Evolutionary conservation across 2,888 invertebrate genomes (phyloP).

Genomic region (Hetaerina titia): DNA sequence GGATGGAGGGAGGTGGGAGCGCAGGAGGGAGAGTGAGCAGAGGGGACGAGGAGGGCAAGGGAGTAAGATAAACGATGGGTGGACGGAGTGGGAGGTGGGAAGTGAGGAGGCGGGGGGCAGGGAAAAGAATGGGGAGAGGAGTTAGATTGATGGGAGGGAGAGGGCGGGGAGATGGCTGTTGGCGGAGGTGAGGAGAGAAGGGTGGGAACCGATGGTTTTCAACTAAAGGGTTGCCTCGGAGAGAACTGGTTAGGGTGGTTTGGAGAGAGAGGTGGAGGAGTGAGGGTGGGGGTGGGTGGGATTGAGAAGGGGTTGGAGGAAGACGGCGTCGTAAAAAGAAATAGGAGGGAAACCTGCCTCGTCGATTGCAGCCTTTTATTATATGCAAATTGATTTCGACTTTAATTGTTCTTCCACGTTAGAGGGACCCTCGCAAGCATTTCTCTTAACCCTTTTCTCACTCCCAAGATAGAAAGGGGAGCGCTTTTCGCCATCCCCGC

Average conservation of each 20-base stretch:
- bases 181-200: not conserved
- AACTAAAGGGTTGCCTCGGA: constrained; percentile 36
- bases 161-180: not conserved
- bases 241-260: not conserved
- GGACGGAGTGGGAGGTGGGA: not conserved
- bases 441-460: constrained; percentile 56
- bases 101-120: not conserved
- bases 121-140: constrained; percentile 48
- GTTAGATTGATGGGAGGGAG: constrained; percentile 55
- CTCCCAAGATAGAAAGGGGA: not conserved
- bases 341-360: constrained; percentile 59
- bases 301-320: not conserved
- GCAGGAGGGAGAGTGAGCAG: not conserved
- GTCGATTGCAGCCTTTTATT: constrained; percentile 65
- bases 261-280: not conserved
- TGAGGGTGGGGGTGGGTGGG: not conserved
- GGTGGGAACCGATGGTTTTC: constrained; percentile 46
- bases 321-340: constrained; percentile 29
- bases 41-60: not conserved
- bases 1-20: no score
- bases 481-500: constrained; percentile 23
- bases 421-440: constrained; percentile 51
- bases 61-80: constrained; percentile 22
- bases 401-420: constrained; percentile 64
- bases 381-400: constrained; percentile 67